These are phyloP conservation scores for Orchesellides sinensis DNA, from an alignment of 2,888 invertebrate genomes.

Conservation along the genomic window DNA sequence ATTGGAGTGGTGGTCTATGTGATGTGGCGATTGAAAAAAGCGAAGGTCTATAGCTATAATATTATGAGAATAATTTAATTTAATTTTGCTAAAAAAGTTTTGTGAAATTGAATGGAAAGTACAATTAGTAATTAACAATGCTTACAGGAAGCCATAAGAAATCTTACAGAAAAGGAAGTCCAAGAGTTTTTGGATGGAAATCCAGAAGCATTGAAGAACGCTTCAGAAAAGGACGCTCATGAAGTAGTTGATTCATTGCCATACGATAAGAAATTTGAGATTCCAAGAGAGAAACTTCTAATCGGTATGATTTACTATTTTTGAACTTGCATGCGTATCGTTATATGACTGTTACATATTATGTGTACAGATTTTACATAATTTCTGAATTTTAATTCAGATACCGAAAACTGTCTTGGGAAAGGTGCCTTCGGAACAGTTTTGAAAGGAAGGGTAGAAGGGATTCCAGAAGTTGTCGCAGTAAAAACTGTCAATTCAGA, in stretches of 20 bases:
- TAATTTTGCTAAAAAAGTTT: not conserved
- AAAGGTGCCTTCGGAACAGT: conserved; percentile 69
- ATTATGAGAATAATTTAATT: not conserved
- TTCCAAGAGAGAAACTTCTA: conserved; percentile 58
- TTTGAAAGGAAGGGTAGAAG: conserved; percentile 64
- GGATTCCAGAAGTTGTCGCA: conserved; percentile 54
- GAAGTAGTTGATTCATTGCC: conserved; percentile 66
- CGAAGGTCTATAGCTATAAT: conserved; percentile 45
- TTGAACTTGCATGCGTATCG: not conserved
- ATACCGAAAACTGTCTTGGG: conserved; percentile 65
- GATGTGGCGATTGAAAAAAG: conserved; percentile 63
- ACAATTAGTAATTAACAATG: not conserved
- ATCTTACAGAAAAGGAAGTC: conserved; percentile 68
- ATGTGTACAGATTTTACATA: not conserved
- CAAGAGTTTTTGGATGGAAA: conserved; percentile 69
- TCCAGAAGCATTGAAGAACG: conserved; percentile 61
- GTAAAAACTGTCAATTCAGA: conserved; percentile 64
- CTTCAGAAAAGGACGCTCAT: conserved; percentile 50
- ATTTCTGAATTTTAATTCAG: conserved; percentile 21
- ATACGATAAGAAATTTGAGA: conserved; percentile 69
- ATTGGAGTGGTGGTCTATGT: conserved; percentile 50
- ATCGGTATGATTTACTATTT: conserved; percentile 48
- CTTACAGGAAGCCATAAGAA: conserved; percentile 56
- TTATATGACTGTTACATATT: too few species aligned
- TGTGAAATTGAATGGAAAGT: not conserved